Evolutionary conservation across 2,113 vertebrate genomes (phyloP), one percentile per base, ranked within the genome.

Genomic region (Chamaea fasciata): DNA sequence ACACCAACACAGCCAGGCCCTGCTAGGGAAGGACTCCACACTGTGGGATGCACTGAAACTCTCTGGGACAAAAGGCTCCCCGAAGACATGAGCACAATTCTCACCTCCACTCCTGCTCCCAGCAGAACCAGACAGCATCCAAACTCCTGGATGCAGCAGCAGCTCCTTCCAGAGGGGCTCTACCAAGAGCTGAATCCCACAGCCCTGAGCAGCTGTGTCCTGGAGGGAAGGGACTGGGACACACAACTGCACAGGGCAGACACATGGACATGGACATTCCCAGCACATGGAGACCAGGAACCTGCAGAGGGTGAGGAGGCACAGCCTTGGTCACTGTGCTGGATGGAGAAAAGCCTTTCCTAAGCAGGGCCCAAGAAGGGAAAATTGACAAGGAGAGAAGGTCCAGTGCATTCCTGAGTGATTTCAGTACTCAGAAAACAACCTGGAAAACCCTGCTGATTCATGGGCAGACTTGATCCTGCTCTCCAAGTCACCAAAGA

Each of bases 21-120:
- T 65, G 50, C 35, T 59, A 33, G 52, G 42, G 55, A 42, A 47
- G 52, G 57, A 42, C 18, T 15, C 52, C 46, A 6, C 16, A 0
- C 50, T 28, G 44, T 3, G 0, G 3, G 15, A 15, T 35, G 14
- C 44, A 39, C 8, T 0, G 0, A 35, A 50, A 65, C 15, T 52
- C 46, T 64, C 28, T 14, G 5, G 6, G 15, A 56, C n/a, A 49
- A 74, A 55, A 69, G 46, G 35, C 16, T 57, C 13, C 64, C 35
- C 3, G 5, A 35, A 50, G 47, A 70, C 65, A 69, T 1, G 5
- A 81, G 44, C 12, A 5, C 20, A 84, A 33, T 24, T 46, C n/a
- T 50, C 19, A n/a, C 24, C 33, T 24, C 31, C 13, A 9, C 42
- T 65, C 37, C 80, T 62, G 56, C 56, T 65, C 18, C 60, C 62